phyloP scores from a whole-genome alignment of 2,797 vertebrate genomes.

The Poeciliopsis turneri region DNA sequence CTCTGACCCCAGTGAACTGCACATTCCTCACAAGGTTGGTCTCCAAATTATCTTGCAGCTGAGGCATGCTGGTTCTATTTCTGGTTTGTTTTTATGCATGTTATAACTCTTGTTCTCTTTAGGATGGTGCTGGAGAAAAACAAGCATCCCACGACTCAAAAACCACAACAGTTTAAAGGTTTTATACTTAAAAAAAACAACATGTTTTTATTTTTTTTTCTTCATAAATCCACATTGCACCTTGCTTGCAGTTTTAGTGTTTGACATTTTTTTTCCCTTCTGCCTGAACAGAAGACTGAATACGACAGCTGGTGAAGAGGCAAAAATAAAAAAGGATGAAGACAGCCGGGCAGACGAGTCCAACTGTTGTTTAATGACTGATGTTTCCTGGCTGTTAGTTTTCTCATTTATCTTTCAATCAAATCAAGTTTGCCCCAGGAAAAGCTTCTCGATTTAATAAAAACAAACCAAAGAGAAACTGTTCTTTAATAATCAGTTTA shows the following conservation, averaged over 20 bases:
- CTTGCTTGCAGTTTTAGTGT: not conserved
- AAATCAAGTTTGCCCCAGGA: constrained; percentile 31
- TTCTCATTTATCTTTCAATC: constrained; percentile 46
- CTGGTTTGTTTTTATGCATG: not conserved
- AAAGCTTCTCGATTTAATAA: not conserved
- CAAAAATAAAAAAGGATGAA: constrained; percentile 18
- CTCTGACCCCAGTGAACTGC: constrained; percentile 31
- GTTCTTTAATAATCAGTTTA: not conserved
- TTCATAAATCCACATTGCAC: too few species aligned
- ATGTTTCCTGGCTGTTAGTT: constrained; percentile 15
- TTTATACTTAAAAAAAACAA: not conserved
- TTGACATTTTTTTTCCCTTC: not conserved
- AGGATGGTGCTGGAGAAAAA: constrained; percentile 56
- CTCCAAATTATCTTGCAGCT: not conserved
- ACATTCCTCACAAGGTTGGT: constrained; percentile 64
- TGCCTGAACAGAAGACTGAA: constrained; percentile 43
- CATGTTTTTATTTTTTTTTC: constrained; percentile 40
- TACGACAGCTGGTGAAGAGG: constrained; percentile 54
- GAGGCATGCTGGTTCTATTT: constrained; percentile 1
- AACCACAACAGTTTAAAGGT: constrained; percentile 66
- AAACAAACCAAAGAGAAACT: not conserved
- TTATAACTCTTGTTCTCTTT: not conserved
- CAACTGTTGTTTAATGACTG: constrained; percentile 28
- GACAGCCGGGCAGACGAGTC: constrained; percentile 31
- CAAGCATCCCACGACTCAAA: constrained; percentile 45